Evolutionary conservation across 2,888 invertebrate species (phyloP), one percentile per base, ranked within the genome.

Genomic region (Lypha dubia): DNA sequence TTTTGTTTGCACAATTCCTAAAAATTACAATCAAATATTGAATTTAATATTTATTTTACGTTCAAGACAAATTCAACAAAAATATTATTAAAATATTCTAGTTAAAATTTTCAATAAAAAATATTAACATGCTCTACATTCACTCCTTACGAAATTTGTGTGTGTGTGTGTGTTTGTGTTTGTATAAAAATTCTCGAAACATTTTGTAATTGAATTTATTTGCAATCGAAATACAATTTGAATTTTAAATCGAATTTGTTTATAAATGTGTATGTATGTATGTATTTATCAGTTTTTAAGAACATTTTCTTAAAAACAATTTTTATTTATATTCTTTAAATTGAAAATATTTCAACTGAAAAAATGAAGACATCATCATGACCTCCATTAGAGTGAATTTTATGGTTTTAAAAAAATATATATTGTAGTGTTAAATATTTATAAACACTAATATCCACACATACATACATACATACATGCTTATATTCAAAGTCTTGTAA

Each of bases 131-230:
- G 44, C 1, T 70, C 17, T 56, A 58, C 8, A 44, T 44, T 44
- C 38, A 8, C 35, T 15, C 51, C 3, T 51, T 44, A 11, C 65
- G 7, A 65, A 28, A 44, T 17, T 17, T 46, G n/a, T n/a, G n/a
- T n/a, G n/a, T n/a, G n/a, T 0, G 11, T n/a, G n/a, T 53, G 15
- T 5, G 9, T 32, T 13, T 17, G 0, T 32, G 0, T 38, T 35
- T 58, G 51, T 60, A 7, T 44, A 15, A 41, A 60, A 38, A 74
- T 13, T 53, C 28, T 32, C n/a, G n/a, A 44, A 65, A 51, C 49
- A 41, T 65, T 73, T 73, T 67, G 60, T 41, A 79, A 80, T 41
- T 67, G 17, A 49, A 73, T 41, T 49, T 38, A 80, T 73, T 73
- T 67, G 28, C 58, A 73, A 73, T 80, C 28, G n/a, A 67, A 67